A percentile compares a stretch with the other conserved stretches of the same genome.
Evolutionary conservation across 2,797 vertebrate genomes (phyloP).

Genomic region (Rhynchotus rufescens): DNA sequence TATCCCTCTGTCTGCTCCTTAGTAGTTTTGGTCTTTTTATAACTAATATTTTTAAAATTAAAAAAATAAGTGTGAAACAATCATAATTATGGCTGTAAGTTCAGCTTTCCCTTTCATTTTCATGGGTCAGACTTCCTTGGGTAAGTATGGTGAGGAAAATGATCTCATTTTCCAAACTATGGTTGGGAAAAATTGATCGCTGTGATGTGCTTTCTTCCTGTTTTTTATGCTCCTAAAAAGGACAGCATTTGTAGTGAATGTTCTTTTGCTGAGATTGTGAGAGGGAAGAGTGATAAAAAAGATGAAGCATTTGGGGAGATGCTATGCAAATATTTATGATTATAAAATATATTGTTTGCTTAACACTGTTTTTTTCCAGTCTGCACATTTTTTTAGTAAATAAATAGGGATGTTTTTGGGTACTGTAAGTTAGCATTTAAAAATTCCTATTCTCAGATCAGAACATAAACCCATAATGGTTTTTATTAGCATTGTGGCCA

Average conservation of each 20-base stretch:
- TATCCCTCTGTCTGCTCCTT: not conserved
- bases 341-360: not conserved
- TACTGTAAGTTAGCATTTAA: not conserved
- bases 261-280: not conserved
- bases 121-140: not conserved
- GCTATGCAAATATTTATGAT: not conserved
- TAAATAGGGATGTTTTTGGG: not conserved
- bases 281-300: not conserved
- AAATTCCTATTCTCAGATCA: not conserved
- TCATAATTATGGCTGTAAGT: not conserved
- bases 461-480: not conserved
- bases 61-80: not conserved
- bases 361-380: not conserved
- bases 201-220: not conserved
- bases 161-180: not conserved
- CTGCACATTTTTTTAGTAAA: not conserved
- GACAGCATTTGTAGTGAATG: not conserved
- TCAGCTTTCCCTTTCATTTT: not conserved
- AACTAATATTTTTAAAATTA: not conserved
- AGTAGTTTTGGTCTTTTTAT: not conserved
- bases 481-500: not conserved
- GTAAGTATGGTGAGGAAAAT: not conserved
- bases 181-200: not conserved
- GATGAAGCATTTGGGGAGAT: not conserved
- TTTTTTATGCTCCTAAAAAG: not conserved